These are phyloP conservation scores for Sorex araneus DNA, from an alignment of 2,113 vertebrate genomes.

Conservation along the genomic window DNA sequence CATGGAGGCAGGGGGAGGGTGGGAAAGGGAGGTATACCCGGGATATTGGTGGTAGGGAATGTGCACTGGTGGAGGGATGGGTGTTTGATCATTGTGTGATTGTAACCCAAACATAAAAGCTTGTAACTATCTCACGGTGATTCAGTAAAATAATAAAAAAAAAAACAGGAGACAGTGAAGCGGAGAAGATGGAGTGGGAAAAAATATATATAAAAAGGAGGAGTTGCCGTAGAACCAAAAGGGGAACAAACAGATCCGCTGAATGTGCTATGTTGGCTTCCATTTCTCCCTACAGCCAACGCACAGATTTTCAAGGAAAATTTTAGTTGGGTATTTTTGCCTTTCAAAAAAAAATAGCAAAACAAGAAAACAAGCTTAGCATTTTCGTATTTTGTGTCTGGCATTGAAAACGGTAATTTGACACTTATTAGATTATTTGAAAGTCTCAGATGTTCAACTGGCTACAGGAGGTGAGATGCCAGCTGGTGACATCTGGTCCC, in stretches of 20 bases:
- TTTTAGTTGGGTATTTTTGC: background rate
- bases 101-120: too few species aligned
- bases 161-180: background rate
- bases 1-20: too few species aligned
- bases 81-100: too few species aligned
- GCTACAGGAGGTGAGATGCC: conserved; percentile 13
- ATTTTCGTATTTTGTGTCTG: background rate
- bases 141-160: too few species aligned
- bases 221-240: background rate
- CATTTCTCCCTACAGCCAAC: background rate
- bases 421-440: background rate
- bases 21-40: too few species aligned
- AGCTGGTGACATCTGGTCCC: conserved; percentile 46
- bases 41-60: too few species aligned
- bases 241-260: background rate
- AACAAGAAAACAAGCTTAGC: background rate
- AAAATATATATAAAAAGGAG: background rate
- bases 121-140: too few species aligned
- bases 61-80: too few species aligned
- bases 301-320: conserved; percentile 1
- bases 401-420: background rate
- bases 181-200: background rate
- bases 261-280: background rate
- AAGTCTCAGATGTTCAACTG: conserved; percentile 22
- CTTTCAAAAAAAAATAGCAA: conserved; percentile 36